These are phyloP conservation scores for Oasisia sp. DNA, from an alignment of 2,888 invertebrate species.

Conservation along the genomic window DNA sequence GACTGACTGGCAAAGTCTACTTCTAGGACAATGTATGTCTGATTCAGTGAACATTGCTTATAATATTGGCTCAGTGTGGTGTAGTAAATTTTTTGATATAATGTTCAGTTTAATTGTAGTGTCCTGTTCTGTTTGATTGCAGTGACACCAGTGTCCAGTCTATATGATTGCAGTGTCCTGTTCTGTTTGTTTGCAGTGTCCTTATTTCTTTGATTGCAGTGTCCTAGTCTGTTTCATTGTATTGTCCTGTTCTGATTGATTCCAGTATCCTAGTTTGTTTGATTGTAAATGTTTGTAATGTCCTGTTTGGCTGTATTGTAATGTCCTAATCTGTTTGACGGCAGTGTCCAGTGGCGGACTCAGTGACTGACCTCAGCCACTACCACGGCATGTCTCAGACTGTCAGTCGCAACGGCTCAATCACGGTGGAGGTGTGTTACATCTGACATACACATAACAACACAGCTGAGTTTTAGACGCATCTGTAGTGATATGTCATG, in stretches of 20 bases:
- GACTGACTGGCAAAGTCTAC: too few relatives aligned
- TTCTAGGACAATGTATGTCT: too few relatives aligned
- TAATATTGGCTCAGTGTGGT: too few relatives aligned
- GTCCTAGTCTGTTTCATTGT: too few relatives aligned
- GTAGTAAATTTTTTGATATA: too few relatives aligned
- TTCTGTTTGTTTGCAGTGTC: constrained; percentile 55
- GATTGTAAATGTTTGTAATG: too few relatives aligned
- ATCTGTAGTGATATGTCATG: too few relatives aligned
- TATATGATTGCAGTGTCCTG: constrained; percentile 79
- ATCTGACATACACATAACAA: too few relatives aligned
- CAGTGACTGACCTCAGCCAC: constrained; percentile 78
- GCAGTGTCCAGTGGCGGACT: constrained; percentile 86
- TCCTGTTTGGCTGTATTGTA: background rate
- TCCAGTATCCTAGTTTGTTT: background rate
- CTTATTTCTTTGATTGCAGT: too few relatives aligned
- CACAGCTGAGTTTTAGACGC: too few relatives aligned
- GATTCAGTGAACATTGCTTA: background rate
- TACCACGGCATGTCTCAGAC: constrained; percentile 79
- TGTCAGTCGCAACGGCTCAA: constrained; percentile 79
- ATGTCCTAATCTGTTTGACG: background rate
- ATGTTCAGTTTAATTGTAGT: too few relatives aligned
- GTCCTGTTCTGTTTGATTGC: background rate
- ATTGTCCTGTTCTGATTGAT: too few relatives aligned
- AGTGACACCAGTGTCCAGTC: constrained; percentile 88
- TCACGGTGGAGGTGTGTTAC: constrained; percentile 75